phyloP scores from a whole-genome alignment of 2,797 vertebrate species.

The Pangasius sanitwongsei region DNA sequence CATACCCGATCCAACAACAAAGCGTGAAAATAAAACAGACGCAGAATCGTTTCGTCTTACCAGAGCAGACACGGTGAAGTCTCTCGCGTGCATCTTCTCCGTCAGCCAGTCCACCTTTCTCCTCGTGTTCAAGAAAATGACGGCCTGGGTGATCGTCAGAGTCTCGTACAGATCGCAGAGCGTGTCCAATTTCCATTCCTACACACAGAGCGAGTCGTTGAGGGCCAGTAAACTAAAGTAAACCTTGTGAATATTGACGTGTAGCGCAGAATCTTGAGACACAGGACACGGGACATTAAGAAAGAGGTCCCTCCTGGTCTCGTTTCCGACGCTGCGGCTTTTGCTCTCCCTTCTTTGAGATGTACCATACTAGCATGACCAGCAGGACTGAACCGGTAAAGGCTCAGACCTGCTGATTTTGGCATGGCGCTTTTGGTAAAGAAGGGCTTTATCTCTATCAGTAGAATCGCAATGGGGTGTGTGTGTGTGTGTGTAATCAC shows the following conservation, averaged over 20 bases:
- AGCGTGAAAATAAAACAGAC: accelerated
- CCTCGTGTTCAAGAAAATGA: slow-evolving; percentile 98
- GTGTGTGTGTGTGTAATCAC: slow-evolving; percentile 63
- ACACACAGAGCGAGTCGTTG: background rate
- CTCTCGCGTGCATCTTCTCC: slow-evolving; percentile 96
- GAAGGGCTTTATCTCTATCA: slow-evolving; percentile 63
- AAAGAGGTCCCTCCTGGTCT: slow-evolving; percentile 91
- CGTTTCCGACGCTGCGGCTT: slow-evolving; percentile 76
- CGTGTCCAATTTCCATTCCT: slow-evolving; percentile 99
- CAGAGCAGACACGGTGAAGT: slow-evolving; percentile 97
- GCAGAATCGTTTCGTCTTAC: slow-evolving; percentile 69
- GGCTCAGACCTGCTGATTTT: slow-evolving; percentile 79
- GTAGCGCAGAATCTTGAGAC: slow-evolving; percentile 85
- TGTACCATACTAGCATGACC: slow-evolving; percentile 89
- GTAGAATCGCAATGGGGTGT: too few species aligned
- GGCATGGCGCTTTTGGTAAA: slow-evolving; percentile 91
- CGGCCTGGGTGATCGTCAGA: slow-evolving; percentile 96
- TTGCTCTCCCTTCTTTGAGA: slow-evolving; percentile 80
- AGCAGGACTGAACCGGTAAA: slow-evolving; percentile 73
- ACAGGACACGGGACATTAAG: slow-evolving; percentile 91
- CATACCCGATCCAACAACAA: slow-evolving; percentile 71
- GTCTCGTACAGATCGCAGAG: slow-evolving; percentile 97
- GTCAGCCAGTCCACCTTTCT: slow-evolving; percentile 99
- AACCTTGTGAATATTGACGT: background rate
- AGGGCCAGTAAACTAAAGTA: background rate